A percentile compares a stretch with the other conserved stretches of the same genome.
These are phyloP conservation scores for Tetramorium bicarinatum DNA, from an alignment of 2,888 invertebrate species.

Conservation along the genomic window DNA sequence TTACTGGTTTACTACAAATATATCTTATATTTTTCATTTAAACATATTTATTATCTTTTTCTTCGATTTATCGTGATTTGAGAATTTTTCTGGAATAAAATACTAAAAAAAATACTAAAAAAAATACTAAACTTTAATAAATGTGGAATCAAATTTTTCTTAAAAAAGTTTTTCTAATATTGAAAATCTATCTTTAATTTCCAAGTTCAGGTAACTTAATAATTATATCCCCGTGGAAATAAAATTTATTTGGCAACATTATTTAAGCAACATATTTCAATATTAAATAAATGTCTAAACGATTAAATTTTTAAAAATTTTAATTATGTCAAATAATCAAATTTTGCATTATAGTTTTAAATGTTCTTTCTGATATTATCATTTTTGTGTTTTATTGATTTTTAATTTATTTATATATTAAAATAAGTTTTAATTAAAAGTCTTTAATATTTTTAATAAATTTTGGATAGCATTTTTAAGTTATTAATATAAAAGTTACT, in stretches of 20 bases:
- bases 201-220: not conserved
- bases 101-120: too few species aligned
- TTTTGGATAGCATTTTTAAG: not conserved
- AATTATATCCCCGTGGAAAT: not conserved
- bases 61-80: not conserved
- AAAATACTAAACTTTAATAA: not conserved
- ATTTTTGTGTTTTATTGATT: not conserved
- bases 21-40: not conserved
- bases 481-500: not conserved
- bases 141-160: not conserved
- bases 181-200: not conserved
- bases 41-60: not conserved
- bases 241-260: not conserved
- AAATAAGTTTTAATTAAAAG: not conserved
- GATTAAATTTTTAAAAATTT: not conserved
- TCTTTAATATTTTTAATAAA: not conserved
- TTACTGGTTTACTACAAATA: not conserved
- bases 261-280: not conserved
- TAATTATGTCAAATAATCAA: not conserved
- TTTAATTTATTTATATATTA: not conserved
- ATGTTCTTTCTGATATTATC: not conserved
- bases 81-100: not conserved
- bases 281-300: not conserved
- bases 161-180: not conserved
- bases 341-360: slow-evolving; percentile 4